phyloP scores from a whole-genome alignment of 2,113 vertebrate species.

The Pygoscelis adeliae region DNA sequence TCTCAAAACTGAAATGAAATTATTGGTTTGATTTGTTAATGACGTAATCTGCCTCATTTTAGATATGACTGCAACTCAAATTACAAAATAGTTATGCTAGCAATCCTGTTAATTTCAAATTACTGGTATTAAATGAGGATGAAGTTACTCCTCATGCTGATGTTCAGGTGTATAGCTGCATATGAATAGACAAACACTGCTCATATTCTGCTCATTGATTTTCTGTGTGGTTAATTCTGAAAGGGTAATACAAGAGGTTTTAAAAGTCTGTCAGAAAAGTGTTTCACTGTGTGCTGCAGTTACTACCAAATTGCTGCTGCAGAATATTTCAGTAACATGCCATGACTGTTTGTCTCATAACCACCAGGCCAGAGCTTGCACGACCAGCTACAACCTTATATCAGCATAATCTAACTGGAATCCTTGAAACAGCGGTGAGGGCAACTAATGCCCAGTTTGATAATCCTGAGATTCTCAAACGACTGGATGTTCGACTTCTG shows the following conservation, averaged over 20 bases:
- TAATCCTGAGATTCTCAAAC: slow-evolving; percentile 92
- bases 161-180: background rate
- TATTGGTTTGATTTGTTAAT: background rate
- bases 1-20: background rate
- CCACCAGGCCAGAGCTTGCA: slow-evolving; percentile 88
- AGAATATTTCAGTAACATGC: background rate
- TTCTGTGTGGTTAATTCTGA: background rate
- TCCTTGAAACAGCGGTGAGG: slow-evolving; percentile 93
- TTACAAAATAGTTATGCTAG: background rate
- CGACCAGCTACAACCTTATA: slow-evolving; percentile 95
- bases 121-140: background rate
- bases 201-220: background rate
- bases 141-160: background rate
- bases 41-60: background rate
- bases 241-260: background rate
- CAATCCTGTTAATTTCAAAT: background rate
- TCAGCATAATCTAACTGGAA: slow-evolving; percentile 97
- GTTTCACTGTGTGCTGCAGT: background rate
- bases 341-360: background rate
- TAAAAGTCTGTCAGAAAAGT: background rate
- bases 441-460: slow-evolving; percentile 98
- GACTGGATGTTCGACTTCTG: slow-evolving; percentile 92
- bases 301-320: background rate
- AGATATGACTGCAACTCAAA: background rate
- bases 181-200: background rate